These are phyloP conservation scores for Drosophila malerkotliana DNA, from an alignment of 1,140 invertebrate genomes.

Conservation along the genomic window DNA sequence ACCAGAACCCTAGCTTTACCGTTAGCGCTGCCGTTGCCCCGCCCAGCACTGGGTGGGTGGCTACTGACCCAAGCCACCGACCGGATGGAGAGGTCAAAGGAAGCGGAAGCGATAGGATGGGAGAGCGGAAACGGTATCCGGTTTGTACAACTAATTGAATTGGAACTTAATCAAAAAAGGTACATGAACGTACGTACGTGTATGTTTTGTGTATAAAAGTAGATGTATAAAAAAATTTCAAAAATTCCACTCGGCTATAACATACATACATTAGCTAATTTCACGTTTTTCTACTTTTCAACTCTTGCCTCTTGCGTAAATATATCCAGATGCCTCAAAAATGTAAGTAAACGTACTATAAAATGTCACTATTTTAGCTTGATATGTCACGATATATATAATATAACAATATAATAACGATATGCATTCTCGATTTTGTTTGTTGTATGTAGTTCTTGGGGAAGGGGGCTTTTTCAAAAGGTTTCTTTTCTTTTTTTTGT, in stretches of 20 bases:
- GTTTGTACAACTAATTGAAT: constrained; percentile 18
- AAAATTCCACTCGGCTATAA: constrained; percentile 54
- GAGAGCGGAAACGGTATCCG: background rate
- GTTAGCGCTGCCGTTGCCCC: constrained; percentile 9
- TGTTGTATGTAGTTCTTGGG: background rate
- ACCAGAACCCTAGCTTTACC: background rate
- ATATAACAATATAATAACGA: constrained; percentile 56
- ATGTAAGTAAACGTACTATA: constrained; percentile 58
- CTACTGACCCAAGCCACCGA: constrained; percentile 67
- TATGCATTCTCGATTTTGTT: constrained; percentile 34
- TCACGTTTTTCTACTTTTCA: background rate
- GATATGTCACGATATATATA: constrained; percentile 73
- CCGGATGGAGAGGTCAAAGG: constrained; percentile 16
- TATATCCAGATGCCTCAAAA: constrained; percentile 61
- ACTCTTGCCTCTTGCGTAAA: constrained; percentile 27
- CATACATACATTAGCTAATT: constrained; percentile 21
- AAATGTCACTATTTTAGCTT: constrained; percentile 61
- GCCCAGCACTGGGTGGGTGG: constrained; percentile 6
- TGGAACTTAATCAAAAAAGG: constrained; percentile 73
- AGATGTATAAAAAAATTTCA: constrained; percentile 70
- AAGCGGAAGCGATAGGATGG: background rate
- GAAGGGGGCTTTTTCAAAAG: background rate
- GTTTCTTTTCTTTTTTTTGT: background rate
- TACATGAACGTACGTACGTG: constrained; percentile 46
- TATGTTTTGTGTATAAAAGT: constrained; percentile 50